phyloP scores from a whole-genome alignment of 1,140 invertebrate genomes.

The Heliconius hermathena region DNA sequence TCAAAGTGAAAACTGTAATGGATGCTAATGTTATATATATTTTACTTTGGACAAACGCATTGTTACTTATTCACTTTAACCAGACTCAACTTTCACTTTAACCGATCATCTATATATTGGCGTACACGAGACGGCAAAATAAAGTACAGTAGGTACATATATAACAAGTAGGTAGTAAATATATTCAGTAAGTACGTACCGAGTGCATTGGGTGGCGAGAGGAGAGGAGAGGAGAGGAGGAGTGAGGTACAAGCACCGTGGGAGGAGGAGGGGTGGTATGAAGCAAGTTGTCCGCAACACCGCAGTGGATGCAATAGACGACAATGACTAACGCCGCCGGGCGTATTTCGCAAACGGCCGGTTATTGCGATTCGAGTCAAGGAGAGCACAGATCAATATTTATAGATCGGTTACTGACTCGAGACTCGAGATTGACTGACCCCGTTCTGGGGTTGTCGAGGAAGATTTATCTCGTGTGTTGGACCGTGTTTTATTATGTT shows the following conservation, averaged over 20 bases:
- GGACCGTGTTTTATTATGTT: constrained; percentile 39
- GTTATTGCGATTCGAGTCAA: constrained; percentile 71
- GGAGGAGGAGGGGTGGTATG: constrained; percentile 20
- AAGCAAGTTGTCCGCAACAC: constrained; percentile 45
- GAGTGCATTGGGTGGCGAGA: constrained; percentile 38
- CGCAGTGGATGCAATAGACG: constrained; percentile 63
- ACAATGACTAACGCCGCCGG: constrained; percentile 72
- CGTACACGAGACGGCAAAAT: constrained; percentile 28
- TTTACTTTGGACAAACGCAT: constrained; percentile 3
- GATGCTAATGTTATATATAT: not conserved
- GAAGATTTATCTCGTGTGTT: constrained; percentile 53
- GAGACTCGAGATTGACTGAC: constrained; percentile 52
- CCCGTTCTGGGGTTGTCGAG: constrained; percentile 57
- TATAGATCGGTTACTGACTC: constrained; percentile 60
- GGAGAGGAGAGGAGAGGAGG: no score
- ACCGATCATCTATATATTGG: constrained; percentile 8
- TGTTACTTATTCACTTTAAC: constrained; percentile 20
- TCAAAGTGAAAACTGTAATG: not conserved
- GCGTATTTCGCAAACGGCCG: constrained; percentile 68
- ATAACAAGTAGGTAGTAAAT: constrained; percentile 1
- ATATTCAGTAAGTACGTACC: constrained; percentile 14
- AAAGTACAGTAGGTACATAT: constrained; percentile 26
- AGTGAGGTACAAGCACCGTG: constrained; percentile 12
- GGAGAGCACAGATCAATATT: constrained; percentile 69
- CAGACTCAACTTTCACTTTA: constrained; percentile 31